A percentile compares a stretch with the other conserved stretches of the same genome.
phyloP scores from a whole-genome alignment of 2,888 invertebrate species.

The Ischnura elegans region DNA sequence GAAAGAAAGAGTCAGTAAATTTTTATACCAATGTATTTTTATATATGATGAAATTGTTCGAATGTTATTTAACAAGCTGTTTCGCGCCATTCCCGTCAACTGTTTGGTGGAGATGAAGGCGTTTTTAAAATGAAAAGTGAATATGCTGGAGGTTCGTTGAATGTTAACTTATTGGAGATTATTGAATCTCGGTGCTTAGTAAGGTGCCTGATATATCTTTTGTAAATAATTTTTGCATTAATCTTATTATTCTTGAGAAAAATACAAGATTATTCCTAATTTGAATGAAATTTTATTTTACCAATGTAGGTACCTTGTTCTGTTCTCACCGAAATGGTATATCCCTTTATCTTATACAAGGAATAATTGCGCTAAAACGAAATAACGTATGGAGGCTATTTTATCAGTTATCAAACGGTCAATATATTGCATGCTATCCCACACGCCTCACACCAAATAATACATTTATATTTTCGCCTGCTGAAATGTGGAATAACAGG shows the following conservation, averaged over 20 bases:
- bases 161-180: slow-evolving; percentile 50
- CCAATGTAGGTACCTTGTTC: background rate
- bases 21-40: background rate
- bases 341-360: too few relatives aligned
- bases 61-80: slow-evolving; percentile 23
- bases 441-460: too few relatives aligned
- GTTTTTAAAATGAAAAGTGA: background rate
- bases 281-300: background rate
- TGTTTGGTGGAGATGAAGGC: background rate
- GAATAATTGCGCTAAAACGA: too few relatives aligned
- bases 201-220: slow-evolving; percentile 32
- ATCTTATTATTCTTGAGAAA: slow-evolving; percentile 32
- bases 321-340: too few relatives aligned
- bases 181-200: slow-evolving; percentile 39
- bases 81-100: slow-evolving; percentile 13
- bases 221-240: slow-evolving; percentile 50
- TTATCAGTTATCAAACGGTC: too few relatives aligned
- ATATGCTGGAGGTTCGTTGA: background rate
- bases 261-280: slow-evolving; percentile 27
- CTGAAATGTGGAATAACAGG: too few relatives aligned
- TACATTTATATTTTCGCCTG: too few relatives aligned
- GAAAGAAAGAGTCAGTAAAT: background rate
- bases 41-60: background rate
- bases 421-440: too few relatives aligned
- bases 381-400: too few relatives aligned